Conservation (phyloP, 2,888 invertebrate species). For the Archips crataeganus region DNA sequence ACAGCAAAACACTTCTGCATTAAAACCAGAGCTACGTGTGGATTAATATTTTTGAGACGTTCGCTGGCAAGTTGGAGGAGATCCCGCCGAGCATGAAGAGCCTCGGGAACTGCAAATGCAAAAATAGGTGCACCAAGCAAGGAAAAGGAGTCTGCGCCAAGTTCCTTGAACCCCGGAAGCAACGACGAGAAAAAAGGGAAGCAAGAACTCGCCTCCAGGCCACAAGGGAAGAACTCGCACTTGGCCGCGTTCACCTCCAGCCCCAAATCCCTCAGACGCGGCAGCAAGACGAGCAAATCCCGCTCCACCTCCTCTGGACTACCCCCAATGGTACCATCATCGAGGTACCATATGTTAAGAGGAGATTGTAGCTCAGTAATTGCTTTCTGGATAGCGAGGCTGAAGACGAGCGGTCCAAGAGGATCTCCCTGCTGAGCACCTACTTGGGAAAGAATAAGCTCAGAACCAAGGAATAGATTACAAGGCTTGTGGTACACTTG, state of each 20-base stretch:
- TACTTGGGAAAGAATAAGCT: background rate
- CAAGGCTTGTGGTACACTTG: background rate
- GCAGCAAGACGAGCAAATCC: background rate
- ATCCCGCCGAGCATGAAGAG: no score
- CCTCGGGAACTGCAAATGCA: background rate
- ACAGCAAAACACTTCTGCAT: slow-evolving; percentile 18
- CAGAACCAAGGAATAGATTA: background rate
- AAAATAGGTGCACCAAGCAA: background rate
- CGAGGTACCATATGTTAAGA: background rate
- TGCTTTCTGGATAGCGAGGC: background rate
- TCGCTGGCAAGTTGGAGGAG: background rate
- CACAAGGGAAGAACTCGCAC: background rate
- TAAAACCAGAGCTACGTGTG: slow-evolving; percentile 22
- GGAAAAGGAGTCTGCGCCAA: background rate
- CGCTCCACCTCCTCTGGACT: background rate
- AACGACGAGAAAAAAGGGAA: background rate
- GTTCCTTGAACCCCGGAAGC: no score
- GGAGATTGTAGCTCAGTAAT: background rate
- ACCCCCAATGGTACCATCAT: no score
- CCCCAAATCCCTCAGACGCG: background rate
- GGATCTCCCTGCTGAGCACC: background rate
- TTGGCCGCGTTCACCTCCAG: background rate
- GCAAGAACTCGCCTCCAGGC: background rate
- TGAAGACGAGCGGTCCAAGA: background rate
- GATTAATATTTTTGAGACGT: slow-evolving; percentile 10